Evolutionary conservation across 2,888 invertebrate species (phyloP).

Genomic region (Hydroisotoma schaefferi): DNA sequence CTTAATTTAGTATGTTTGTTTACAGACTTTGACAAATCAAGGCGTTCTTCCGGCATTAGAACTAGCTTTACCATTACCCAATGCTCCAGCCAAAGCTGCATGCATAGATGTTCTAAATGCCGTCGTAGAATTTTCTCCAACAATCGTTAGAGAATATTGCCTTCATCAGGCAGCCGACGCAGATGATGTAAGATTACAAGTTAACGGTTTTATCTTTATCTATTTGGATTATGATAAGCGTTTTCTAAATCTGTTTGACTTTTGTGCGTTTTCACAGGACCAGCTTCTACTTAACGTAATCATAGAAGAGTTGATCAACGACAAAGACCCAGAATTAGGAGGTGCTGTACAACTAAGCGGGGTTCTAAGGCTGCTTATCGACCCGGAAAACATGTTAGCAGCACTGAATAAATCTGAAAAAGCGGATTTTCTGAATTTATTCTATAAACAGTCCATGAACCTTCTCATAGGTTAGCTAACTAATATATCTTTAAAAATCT

Average conservation of each 20-base stretch:
- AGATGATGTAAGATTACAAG: conserved; percentile 68
- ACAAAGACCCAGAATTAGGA: conserved; percentile 93
- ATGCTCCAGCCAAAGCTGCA: conserved; percentile 90
- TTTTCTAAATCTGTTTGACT: conserved; percentile 5
- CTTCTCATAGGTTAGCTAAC: conserved; percentile 74
- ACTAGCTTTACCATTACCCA: conserved; percentile 85
- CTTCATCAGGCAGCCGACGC: conserved; percentile 84
- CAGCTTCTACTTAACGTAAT: conserved; percentile 85
- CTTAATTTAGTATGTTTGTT: conserved; percentile 19
- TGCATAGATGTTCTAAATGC: conserved; percentile 97
- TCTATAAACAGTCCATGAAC: conserved; percentile 97
- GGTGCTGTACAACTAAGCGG: conserved; percentile 96
- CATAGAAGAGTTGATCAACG: conserved; percentile 96
- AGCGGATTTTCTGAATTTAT: conserved; percentile 95
- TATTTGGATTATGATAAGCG: neutral
- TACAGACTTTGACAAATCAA: conserved; percentile 72
- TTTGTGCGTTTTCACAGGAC: conserved; percentile 61
- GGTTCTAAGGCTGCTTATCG: conserved; percentile 84
- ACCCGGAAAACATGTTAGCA: conserved; percentile 97
- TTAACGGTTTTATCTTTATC: neutral
- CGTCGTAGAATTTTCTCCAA: conserved; percentile 97
- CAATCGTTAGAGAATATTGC: conserved; percentile 94
- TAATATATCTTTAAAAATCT: neutral
- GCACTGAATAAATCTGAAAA: conserved; percentile 93
- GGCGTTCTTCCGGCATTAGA: conserved; percentile 86